These are phyloP conservation scores for Sinella curviseta DNA, from an alignment of 1,140 invertebrate genomes.

Conservation along the genomic window DNA sequence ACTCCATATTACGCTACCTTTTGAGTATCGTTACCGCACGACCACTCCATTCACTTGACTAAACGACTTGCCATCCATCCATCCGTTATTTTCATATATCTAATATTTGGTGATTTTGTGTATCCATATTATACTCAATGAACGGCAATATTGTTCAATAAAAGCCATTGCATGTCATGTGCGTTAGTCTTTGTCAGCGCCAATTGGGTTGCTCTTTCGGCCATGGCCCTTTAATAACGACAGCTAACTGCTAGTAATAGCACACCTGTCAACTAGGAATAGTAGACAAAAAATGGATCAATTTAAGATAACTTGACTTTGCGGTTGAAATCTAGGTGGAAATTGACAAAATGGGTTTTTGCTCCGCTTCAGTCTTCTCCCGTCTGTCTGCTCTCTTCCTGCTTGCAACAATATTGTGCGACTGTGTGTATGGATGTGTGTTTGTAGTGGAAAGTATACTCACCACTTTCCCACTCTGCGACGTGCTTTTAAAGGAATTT, in stretches of 20 bases:
- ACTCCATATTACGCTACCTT: not conserved
- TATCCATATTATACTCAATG: too few species aligned
- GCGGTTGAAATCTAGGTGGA: not conserved
- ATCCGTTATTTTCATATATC: not conserved
- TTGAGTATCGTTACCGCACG: too few species aligned
- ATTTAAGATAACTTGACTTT: not conserved
- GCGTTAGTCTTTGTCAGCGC: not conserved
- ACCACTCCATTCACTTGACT: too few species aligned
- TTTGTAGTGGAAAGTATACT: not conserved
- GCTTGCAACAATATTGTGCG: too few species aligned
- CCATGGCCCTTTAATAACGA: not conserved
- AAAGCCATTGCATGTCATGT: too few species aligned
- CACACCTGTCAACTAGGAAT: not conserved
- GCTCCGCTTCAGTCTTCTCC: too few species aligned
- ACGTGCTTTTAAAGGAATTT: not conserved
- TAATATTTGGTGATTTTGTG: not conserved
- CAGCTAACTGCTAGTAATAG: slow-evolving; percentile 5
- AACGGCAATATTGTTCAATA: not conserved
- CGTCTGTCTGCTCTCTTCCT: not conserved
- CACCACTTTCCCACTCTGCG: not conserved
- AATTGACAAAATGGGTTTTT: slow-evolving; percentile 7
- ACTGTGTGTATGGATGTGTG: too few species aligned
- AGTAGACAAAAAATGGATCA: not conserved
- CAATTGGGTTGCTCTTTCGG: slow-evolving; percentile 6
- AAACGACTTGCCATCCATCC: not conserved